These are phyloP conservation scores for Amblyornis subalaris DNA, from an alignment of 2,113 vertebrate genomes.

Conservation along the genomic window DNA sequence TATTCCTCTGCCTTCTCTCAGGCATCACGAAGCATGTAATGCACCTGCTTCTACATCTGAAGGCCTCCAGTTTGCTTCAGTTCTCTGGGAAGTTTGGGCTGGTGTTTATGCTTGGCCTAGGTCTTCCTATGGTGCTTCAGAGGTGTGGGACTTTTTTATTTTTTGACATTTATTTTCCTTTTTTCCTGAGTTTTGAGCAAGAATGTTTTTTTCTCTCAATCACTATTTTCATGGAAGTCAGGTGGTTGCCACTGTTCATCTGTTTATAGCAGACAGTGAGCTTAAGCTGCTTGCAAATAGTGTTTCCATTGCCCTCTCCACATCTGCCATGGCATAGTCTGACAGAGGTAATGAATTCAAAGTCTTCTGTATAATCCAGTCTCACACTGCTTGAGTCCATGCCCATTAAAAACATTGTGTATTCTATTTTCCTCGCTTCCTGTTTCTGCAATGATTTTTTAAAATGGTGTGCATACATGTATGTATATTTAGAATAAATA, in stretches of 20 bases:
- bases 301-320: background rate
- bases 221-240: background rate
- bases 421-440: background rate
- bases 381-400: background rate
- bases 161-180: background rate
- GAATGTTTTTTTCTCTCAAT: background rate
- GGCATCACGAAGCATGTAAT: background rate
- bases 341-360: background rate
- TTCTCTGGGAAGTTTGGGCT: background rate
- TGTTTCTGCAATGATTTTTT: background rate
- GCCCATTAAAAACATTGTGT: background rate
- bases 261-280: background rate
- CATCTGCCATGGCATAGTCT: background rate
- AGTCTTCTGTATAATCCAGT: background rate
- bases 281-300: background rate
- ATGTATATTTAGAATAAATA: background rate
- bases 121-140: background rate
- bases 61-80: background rate
- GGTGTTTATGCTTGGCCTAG: background rate
- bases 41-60: background rate
- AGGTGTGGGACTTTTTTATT: background rate
- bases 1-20: background rate
- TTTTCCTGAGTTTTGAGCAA: background rate
- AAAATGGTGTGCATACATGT: background rate
- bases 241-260: background rate